Base-by-base conservation (phyloP, 2,113 vertebrate genomes). In the Cottus gobio region DNA sequence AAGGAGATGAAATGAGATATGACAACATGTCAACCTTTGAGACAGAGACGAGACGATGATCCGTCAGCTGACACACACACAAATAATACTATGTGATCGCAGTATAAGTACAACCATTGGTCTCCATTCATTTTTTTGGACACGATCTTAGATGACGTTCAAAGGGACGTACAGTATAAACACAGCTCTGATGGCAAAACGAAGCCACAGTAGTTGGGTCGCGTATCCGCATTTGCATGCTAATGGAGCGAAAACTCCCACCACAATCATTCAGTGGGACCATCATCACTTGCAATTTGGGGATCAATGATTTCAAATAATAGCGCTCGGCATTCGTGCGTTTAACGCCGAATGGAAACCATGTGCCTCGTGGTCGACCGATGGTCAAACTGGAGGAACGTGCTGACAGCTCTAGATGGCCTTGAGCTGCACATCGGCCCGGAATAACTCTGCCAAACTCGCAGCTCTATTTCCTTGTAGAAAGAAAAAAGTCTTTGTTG, bases 401-500 rank as follows among this genome's bases (percentile, higher is more conserved):
- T 76, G 85, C 85, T 91, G 90, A 90, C 90, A 87, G 82, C 71
- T 79, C 48, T 57, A 83, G 71, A 79, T 68, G 71, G 82, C 82
- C 87, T 77, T 80, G 83, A 91, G 89, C 67, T 83, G 72, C 52
- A 85, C 85, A 81, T 83, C 80, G 82, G 76, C 77, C 75, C 58
- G 64, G 62, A 87, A 79, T 79, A 83, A 77, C 87, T 80, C 58
- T 10, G 76, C 91, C 94, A 76, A 94, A 95, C 84, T 93, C 44
- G 74, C 91, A 92, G 2, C 65, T 92, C 83, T 82, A 1, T 68
- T 90, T 93, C 94, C 93, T 85, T 90, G 87, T 85, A 90, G 91
- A 37, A 37, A 37, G 89, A 80, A 82, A 87, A 72, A 87, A 69
- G 88, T 91, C 91, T 82, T 93, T 95, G 95, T 93, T 94, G 94